These are phyloP conservation scores for Andricus curvator DNA, from an alignment of 2,888 invertebrate species.

Conservation along the genomic window DNA sequence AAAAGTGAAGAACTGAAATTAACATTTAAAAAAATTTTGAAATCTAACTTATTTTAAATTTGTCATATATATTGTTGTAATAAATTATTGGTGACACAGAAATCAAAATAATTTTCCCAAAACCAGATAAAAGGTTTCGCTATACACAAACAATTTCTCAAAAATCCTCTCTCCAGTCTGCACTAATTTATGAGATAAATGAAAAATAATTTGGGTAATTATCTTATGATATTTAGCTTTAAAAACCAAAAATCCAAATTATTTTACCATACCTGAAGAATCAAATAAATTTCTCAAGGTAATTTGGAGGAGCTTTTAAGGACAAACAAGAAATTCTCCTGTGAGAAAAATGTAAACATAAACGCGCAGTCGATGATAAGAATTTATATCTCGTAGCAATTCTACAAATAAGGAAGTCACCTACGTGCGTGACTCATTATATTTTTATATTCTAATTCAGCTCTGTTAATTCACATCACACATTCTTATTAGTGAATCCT, in stretches of 20 bases:
- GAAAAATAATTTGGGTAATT: too few species aligned
- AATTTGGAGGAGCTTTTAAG: conserved; percentile 12
- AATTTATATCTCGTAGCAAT: conserved; percentile 3
- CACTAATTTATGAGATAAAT: too few species aligned
- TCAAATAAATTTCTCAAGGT: neutral
- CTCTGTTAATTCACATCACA: neutral
- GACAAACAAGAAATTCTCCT: neutral
- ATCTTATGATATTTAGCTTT: too few species aligned
- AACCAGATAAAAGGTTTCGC: too few species aligned
- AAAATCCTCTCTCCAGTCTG: too few species aligned
- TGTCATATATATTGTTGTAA: too few species aligned
- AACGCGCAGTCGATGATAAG: conserved; percentile 2
- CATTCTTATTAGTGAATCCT: neutral
- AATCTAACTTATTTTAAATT: too few species aligned
- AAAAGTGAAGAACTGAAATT: too few species aligned
- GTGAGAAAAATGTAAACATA: conserved; percentile 26
- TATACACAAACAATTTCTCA: too few species aligned
- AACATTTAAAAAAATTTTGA: too few species aligned
- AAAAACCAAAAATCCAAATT: neutral
- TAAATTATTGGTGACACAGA: too few species aligned
- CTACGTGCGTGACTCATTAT: conserved; percentile 25
- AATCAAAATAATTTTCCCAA: too few species aligned
- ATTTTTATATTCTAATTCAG: neutral
- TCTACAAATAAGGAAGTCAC: conserved; percentile 21
- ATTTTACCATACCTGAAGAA: neutral